Conservation (phyloP, 2,113 vertebrate species). For the Xenopus laevis region DNA sequence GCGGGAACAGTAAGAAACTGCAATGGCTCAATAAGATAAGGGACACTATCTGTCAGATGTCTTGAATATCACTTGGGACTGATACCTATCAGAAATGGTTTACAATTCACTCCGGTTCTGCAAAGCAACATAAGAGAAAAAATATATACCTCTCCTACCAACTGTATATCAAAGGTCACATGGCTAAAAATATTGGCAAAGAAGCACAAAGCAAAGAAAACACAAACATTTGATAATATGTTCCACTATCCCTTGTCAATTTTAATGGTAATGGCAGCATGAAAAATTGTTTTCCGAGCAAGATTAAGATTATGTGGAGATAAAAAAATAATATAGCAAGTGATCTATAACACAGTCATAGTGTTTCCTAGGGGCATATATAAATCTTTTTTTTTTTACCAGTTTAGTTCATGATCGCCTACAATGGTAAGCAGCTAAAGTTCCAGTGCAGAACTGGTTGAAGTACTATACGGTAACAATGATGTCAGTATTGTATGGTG, state of each 20-base stretch:
- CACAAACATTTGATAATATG: neutral
- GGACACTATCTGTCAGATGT: constrained; percentile 30
- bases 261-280: neutral
- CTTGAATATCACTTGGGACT: constrained; percentile 21
- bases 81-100: constrained; percentile 26
- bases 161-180: constrained; percentile 7
- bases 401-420: too few relatives aligned
- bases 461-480: too few relatives aligned
- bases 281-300: constrained; percentile 11
- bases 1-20: neutral
- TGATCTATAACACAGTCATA: too few relatives aligned
- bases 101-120: constrained; percentile 21
- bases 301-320: neutral
- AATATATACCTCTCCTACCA: constrained; percentile 5
- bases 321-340: too few relatives aligned
- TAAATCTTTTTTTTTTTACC: too few relatives aligned
- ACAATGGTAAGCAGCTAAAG: too few relatives aligned
- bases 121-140: constrained; percentile 1
- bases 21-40: constrained; percentile 25
- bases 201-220: neutral
- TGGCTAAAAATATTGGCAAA: constrained; percentile 3
- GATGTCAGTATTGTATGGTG: too few relatives aligned
- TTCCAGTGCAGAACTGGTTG: too few relatives aligned
- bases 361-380: too few relatives aligned
- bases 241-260: neutral